phyloP scores from a whole-genome alignment of 2,113 vertebrate genomes.

The Pelmatolapia mariae region DNA sequence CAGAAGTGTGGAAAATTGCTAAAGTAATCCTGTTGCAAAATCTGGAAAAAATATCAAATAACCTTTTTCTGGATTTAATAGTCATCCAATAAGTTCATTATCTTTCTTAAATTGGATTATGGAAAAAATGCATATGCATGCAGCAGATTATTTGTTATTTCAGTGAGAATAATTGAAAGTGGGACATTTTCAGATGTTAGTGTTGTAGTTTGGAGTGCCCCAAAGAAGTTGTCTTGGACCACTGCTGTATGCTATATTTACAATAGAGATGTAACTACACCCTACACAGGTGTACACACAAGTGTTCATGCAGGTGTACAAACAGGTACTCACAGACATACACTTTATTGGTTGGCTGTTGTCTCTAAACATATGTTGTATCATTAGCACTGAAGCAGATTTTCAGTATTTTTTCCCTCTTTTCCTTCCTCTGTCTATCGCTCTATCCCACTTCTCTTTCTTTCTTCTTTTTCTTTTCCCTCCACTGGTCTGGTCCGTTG shows the following conservation, averaged over 20 bases:
- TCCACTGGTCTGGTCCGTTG: not conserved
- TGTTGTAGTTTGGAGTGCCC: not conserved
- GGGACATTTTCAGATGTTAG: not conserved
- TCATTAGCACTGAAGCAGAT: not conserved
- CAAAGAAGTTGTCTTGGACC: not conserved
- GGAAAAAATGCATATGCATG: not conserved
- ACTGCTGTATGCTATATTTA: not conserved
- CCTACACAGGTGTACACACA: no score
- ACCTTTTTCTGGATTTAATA: not conserved
- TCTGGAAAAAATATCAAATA: not conserved
- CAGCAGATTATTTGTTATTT: not conserved
- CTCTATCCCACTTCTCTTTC: not conserved
- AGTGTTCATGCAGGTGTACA: no score
- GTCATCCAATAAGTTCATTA: not conserved
- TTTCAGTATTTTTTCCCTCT: not conserved
- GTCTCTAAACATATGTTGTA: not conserved
- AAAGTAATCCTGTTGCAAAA: not conserved
- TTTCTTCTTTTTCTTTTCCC: not conserved
- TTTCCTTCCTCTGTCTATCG: not conserved
- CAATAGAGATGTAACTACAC: no score
- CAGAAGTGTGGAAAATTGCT: not conserved
- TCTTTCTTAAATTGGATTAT: not conserved
- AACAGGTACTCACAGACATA: no score
- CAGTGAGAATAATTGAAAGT: not conserved
- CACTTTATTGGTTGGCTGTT: not conserved